These are phyloP conservation scores for Lerema accius DNA, from an alignment of 1,140 invertebrate species.

Conservation along the genomic window DNA sequence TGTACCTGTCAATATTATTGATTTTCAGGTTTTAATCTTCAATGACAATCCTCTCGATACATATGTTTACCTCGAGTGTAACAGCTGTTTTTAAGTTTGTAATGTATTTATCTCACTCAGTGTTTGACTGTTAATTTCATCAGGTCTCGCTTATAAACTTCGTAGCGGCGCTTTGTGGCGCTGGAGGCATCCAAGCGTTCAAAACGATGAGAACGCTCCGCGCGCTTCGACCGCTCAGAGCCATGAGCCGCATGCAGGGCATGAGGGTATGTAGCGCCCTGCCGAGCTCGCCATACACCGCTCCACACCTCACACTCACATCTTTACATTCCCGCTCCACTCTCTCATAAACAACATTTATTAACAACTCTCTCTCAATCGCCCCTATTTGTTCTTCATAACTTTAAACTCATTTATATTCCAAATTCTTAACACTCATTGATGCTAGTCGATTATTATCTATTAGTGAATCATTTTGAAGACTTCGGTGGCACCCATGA, in stretches of 20 bases:
- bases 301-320: constrained; percentile 51
- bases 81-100: constrained; percentile 25
- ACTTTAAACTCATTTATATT: constrained; percentile 54
- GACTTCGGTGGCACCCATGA: constrained; percentile 75
- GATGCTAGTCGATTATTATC: constrained; percentile 62
- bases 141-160: constrained; percentile 99
- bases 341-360: constrained; percentile 45
- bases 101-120: constrained; percentile 35
- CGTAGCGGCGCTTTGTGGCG: constrained; percentile 95
- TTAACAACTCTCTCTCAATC: constrained; percentile 42
- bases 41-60: constrained; percentile 1
- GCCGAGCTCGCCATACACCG: constrained; percentile 50
- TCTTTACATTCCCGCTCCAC: constrained; percentile 52
- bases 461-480: constrained; percentile 68
- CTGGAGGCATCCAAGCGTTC: constrained; percentile 98
- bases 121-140: constrained; percentile 73
- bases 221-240: constrained; percentile 96
- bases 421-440: constrained; percentile 56
- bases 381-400: constrained; percentile 44
- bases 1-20: neutral
- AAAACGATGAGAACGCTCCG: constrained; percentile 98
- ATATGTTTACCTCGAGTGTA: constrained; percentile 13
- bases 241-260: constrained; percentile 98
- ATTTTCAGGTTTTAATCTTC: constrained; percentile 7
- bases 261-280: constrained; percentile 94